Evolutionary conservation across 2,888 invertebrate species (phyloP).

Genomic region (Nemoura dubitans): DNA sequence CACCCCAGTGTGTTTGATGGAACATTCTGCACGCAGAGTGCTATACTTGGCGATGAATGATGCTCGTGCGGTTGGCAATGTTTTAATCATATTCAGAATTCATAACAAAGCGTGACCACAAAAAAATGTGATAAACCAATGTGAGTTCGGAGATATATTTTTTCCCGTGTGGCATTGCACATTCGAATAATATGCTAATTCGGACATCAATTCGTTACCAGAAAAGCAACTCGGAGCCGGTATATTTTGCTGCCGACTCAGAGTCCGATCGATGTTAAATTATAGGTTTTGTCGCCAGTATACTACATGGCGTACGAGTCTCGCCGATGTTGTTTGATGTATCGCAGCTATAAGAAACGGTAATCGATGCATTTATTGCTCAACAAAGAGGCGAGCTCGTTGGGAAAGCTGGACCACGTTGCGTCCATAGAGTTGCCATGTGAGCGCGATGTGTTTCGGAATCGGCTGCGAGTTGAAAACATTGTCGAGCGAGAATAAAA

Average conservation of each 20-base stretch:
- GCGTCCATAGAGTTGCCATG: not conserved
- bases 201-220: not conserved
- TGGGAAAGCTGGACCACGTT: not conserved
- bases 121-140: constrained; percentile 7
- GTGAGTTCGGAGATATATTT: not conserved
- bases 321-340: not conserved
- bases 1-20: not conserved
- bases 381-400: not conserved
- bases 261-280: not conserved
- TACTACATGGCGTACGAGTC: not conserved
- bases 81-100: not conserved
- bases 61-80: not conserved
- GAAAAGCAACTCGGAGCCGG: not conserved
- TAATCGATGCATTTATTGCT: constrained; percentile 7
- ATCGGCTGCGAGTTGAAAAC: not conserved
- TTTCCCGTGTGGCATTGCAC: not conserved
- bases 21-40: not conserved
- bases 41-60: not conserved
- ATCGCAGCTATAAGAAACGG: not conserved
- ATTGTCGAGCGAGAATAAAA: not conserved
- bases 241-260: not conserved
- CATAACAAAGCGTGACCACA: constrained; percentile 4
- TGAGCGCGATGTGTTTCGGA: not conserved
- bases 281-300: constrained; percentile 9
- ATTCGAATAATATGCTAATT: not conserved